A percentile compares a stretch with the other conserved stretches of the same genome.
phyloP scores from a whole-genome alignment of 2,888 invertebrate genomes.

The Eristalinus sepulchralis region DNA sequence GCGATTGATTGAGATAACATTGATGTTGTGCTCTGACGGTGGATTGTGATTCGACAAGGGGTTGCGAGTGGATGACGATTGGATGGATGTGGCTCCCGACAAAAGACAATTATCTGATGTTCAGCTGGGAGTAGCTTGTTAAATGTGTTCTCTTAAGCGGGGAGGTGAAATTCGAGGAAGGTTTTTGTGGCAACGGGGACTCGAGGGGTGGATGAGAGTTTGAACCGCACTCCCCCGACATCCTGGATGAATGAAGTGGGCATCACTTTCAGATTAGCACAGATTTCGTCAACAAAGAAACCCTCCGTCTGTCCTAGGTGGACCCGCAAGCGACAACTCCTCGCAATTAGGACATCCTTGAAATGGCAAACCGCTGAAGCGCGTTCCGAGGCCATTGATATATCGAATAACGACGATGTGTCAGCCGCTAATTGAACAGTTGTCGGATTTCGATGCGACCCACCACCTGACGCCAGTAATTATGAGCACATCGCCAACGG shows the following conservation, averaged over 20 bases:
- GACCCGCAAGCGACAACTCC: not conserved
- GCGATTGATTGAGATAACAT: conserved; percentile 23
- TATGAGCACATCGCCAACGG: not conserved
- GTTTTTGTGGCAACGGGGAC: no score
- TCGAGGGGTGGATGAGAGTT: no score
- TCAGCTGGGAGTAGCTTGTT: no score
- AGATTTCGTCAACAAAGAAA: no score
- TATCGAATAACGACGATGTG: conserved; percentile 4
- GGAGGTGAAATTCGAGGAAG: no score
- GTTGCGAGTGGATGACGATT: not conserved
- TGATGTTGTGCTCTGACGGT: not conserved
- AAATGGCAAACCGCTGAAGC: not conserved
- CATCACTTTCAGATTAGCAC: no score
- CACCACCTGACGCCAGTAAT: conserved; percentile 17
- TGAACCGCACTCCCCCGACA: no score
- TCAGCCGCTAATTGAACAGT: not conserved
- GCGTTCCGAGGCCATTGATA: not conserved
- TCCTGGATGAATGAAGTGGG: no score
- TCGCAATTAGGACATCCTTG: not conserved
- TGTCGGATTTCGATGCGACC: conserved; percentile 17
- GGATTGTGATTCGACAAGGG: not conserved
- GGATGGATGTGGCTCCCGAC: not conserved
- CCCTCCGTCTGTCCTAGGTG: no score
- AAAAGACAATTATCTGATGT: no score
- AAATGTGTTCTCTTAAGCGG: no score